Conservation (phyloP, 2,797 vertebrate species). For the Sciurus vulgaris region DNA sequence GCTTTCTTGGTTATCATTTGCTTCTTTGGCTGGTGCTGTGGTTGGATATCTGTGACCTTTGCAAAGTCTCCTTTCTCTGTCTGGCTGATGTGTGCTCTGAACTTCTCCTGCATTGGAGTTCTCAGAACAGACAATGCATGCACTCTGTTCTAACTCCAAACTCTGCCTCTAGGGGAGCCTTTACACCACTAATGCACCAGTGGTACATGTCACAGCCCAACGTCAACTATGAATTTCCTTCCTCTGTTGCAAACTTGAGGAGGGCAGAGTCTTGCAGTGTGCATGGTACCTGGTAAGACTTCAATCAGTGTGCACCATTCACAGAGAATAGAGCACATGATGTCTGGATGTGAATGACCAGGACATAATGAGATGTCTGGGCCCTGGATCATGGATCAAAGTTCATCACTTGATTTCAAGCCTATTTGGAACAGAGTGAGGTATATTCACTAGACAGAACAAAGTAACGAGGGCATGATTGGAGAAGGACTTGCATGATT, state of each 20-base stretch:
- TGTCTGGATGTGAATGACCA: not conserved
- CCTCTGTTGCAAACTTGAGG: not conserved
- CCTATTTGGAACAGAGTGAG: not conserved
- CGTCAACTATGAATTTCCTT: not conserved
- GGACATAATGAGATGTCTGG: not conserved
- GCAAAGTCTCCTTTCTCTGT: not conserved
- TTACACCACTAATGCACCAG: not conserved
- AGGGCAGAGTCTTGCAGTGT: not conserved
- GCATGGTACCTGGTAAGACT: not conserved
- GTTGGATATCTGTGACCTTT: accelerated
- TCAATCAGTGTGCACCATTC: not conserved
- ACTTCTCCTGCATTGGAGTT: not conserved
- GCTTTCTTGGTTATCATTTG: not conserved
- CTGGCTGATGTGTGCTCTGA: not conserved
- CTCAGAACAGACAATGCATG: not conserved
- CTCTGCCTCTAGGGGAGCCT: not conserved
- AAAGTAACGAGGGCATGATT: not conserved
- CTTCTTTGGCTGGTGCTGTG: not conserved
- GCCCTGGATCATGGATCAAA: not conserved
- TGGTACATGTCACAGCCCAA: not conserved
- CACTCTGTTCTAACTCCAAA: not conserved
- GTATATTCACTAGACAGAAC: not conserved
- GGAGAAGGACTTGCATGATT: not conserved
- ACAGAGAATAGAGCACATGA: not conserved
- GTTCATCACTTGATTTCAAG: not conserved